These are phyloP conservation scores for Brachypteracias leptosomus DNA, from an alignment of 2,113 vertebrate genomes.

Conservation along the genomic window DNA sequence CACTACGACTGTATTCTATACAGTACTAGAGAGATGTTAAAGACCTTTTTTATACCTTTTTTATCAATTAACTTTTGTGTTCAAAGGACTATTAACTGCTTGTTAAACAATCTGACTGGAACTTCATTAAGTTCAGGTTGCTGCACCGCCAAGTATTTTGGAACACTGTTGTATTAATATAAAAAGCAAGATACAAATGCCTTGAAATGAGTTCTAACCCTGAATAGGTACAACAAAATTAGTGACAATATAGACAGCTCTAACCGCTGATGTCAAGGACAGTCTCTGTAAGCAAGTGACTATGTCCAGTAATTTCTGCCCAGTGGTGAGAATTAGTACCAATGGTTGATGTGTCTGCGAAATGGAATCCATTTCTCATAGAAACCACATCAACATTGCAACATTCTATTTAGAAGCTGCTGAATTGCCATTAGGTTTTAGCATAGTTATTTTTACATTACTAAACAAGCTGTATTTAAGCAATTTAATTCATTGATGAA, in stretches of 20 bases:
- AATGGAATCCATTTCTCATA: not conserved
- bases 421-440: not conserved
- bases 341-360: not conserved
- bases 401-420: not conserved
- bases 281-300: not conserved
- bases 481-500: not conserved
- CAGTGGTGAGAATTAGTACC: not conserved
- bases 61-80: not conserved
- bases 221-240: not conserved
- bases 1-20: not conserved
- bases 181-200: not conserved
- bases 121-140: not conserved
- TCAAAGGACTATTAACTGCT: not conserved
- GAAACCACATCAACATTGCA: not conserved
- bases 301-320: not conserved
- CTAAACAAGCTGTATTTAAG: not conserved
- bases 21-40: not conserved
- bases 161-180: not conserved
- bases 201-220: not conserved
- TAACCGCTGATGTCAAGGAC: not conserved
- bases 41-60: not conserved
- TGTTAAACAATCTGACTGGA: not conserved
- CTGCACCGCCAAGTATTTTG: not conserved
- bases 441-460: not conserved
- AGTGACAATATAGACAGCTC: not conserved